Evolutionary conservation across 2,113 vertebrate species (phyloP).

Genomic region (Macaca fascicularis): T2T-MFA8v1.1 NC_088390.1:73439501-73440000

Average conservation of each 20-base stretch:
- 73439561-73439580: too few relatives aligned
- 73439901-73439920: not conserved
- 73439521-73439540: rapidly evolving
- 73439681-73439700: not conserved
- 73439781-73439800: not conserved
- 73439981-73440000: conserved; percentile 10
- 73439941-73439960: not conserved
- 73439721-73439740: rapidly evolving
- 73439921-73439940: not conserved
- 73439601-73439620: rapidly evolving
- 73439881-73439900: not conserved
- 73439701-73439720: rapidly evolving
- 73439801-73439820: not conserved
- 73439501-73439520: rapidly evolving
- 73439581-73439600: rapidly evolving
- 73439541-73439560: rapidly evolving
- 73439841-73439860: not conserved
- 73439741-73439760: not conserved
- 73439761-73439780: not conserved
- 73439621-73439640: not conserved
- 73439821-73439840: not conserved
- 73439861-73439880: not conserved
- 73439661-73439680: not conserved
- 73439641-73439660: not conserved
- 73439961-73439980: conserved; percentile 14